Conservation (phyloP, 2,113 vertebrate species). For the Chaenocephalus aceratus region DNA sequence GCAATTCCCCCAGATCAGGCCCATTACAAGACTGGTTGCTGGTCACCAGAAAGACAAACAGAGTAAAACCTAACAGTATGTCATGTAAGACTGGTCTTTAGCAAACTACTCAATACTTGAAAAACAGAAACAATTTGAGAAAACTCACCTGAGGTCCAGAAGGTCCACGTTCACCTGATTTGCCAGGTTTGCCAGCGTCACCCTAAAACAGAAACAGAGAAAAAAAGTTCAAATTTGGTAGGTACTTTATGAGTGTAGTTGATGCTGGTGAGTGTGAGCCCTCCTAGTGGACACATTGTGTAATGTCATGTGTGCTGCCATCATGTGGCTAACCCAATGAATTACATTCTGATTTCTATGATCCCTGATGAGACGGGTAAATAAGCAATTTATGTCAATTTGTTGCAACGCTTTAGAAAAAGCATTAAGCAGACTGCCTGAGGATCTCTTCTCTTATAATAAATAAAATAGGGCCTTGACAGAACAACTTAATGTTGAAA, state of each 20-base stretch:
- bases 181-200: slow-evolving; percentile 78
- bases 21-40: background rate
- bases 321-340: slow-evolving; percentile 55
- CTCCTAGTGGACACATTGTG: slow-evolving; percentile 14
- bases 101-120: background rate
- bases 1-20: background rate
- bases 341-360: slow-evolving; percentile 19
- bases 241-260: background rate
- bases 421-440: background rate
- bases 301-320: slow-evolving; percentile 57
- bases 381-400: no score
- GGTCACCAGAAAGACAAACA: background rate
- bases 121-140: background rate
- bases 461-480: background rate
- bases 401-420: background rate
- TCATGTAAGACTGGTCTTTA: background rate
- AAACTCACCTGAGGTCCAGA: slow-evolving; percentile 78
- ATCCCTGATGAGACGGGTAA: no score
- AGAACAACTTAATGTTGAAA: background rate
- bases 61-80: background rate
- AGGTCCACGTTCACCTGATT: slow-evolving; percentile 79
- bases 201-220: slow-evolving; percentile 61
- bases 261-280: background rate
- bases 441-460: background rate
- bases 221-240: background rate